Conservation (phyloP, 1,140 invertebrate species). For the Bombus affinis region DNA sequence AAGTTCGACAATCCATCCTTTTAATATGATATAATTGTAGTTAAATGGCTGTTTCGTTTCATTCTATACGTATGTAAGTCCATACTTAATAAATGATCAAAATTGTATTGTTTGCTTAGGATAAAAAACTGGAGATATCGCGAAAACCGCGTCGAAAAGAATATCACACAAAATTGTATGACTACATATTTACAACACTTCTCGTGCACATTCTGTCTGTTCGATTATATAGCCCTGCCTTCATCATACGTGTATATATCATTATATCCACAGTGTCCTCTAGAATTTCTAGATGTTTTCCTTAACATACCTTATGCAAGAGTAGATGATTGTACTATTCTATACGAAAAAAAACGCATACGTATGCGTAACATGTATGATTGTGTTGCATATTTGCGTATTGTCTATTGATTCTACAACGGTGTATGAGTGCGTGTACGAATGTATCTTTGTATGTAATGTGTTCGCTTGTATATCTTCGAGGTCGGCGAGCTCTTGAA, state of each 20-base stretch:
- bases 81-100: not conserved
- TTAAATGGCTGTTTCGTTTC: not conserved
- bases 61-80: not conserved
- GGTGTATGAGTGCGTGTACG: not conserved
- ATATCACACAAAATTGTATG: conserved; percentile 28
- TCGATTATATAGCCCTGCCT: conserved; percentile 43
- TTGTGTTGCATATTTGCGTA: conserved; percentile 25
- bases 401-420: conserved; percentile 40
- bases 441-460: conserved; percentile 27
- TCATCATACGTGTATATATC: conserved; percentile 58
- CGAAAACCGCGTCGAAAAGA: not conserved
- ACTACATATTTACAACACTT: not conserved
- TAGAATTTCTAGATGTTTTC: conserved; percentile 60
- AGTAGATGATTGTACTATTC: conserved; percentile 49
- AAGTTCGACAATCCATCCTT: conserved; percentile 32
- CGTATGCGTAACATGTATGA: conserved; percentile 25
- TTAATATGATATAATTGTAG: conserved; percentile 15
- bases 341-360: conserved; percentile 35
- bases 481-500: conserved; percentile 40
- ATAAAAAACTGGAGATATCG: not conserved
- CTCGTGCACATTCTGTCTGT: conserved; percentile 35
- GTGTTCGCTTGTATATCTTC: conserved; percentile 57
- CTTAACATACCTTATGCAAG: conserved; percentile 55
- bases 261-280: conserved; percentile 58
- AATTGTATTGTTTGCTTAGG: not conserved